A percentile compares a stretch with the other conserved stretches of the same genome.
phyloP scores from a whole-genome alignment of 2,888 invertebrate genomes.

The Acanthacorydalis orientalis region DNA sequence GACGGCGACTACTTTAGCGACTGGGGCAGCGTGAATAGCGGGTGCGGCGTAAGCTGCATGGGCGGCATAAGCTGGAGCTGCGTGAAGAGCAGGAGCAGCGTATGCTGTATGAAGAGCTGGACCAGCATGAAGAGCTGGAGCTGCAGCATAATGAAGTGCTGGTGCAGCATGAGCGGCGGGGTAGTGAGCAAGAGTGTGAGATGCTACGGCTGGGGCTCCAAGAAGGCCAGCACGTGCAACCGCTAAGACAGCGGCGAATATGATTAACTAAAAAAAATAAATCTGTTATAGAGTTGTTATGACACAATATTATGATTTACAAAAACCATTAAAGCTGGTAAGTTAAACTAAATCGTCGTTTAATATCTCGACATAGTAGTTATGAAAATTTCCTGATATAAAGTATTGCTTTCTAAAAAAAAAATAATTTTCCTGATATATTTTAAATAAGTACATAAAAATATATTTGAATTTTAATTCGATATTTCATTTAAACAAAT shows the following conservation, averaged over 20 bases:
- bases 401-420: too few species aligned
- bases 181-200: background rate
- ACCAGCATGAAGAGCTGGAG: background rate
- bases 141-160: background rate
- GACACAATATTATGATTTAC: background rate
- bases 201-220: background rate
- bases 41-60: background rate
- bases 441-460: too few species aligned
- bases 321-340: background rate
- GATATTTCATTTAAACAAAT: too few species aligned
- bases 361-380: too few species aligned
- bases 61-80: background rate
- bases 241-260: background rate
- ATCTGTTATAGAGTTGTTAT: background rate
- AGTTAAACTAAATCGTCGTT: too few species aligned
- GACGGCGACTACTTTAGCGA: background rate
- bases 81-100: background rate
- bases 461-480: too few species aligned
- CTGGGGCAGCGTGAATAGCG: background rate
- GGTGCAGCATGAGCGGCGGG: background rate
- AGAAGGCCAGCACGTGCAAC: background rate
- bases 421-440: too few species aligned
- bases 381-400: too few species aligned
- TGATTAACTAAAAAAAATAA: background rate
- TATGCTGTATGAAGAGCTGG: too few species aligned